Percentiles rank a stretch among this genome's conserved stretches.
These are phyloP conservation scores for Adelosebastes latens DNA, from an alignment of 2,797 vertebrate genomes.

Conservation along the genomic window DNA sequence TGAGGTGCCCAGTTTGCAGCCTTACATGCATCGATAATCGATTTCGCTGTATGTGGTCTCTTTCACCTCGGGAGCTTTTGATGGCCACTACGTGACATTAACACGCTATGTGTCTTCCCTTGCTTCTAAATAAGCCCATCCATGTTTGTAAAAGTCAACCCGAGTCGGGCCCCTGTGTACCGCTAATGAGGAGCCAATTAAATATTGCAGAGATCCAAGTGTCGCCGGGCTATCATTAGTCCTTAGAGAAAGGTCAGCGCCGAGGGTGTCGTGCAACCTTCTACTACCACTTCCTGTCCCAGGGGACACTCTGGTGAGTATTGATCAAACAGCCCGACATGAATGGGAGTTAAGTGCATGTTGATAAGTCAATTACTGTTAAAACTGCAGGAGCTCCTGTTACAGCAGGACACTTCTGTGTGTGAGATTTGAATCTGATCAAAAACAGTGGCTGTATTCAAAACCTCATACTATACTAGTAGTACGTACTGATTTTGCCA, in stretches of 20 bases:
- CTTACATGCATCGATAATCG: slow-evolving; percentile 22
- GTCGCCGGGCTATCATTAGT: slow-evolving; percentile 44
- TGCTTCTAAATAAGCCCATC: slow-evolving; percentile 24
- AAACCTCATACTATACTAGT: too few species aligned
- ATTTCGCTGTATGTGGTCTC: background rate
- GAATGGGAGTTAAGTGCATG: slow-evolving; percentile 16
- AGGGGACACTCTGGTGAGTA: slow-evolving; percentile 27
- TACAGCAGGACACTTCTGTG: background rate
- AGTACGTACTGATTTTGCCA: too few species aligned
- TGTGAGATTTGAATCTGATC: background rate
- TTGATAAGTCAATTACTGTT: slow-evolving; percentile 9
- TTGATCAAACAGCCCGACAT: slow-evolving; percentile 52
- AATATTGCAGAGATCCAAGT: slow-evolving; percentile 36
- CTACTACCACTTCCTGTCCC: slow-evolving; percentile 49
- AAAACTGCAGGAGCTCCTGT: background rate
- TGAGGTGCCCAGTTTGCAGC: background rate
- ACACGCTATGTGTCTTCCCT: slow-evolving; percentile 4
- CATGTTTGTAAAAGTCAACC: slow-evolving; percentile 39
- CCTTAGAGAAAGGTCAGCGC: slow-evolving; percentile 63
- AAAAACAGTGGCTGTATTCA: background rate
- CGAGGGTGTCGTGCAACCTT: slow-evolving; percentile 50
- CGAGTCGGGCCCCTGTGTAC: background rate
- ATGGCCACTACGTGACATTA: slow-evolving; percentile 36
- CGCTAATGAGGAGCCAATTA: slow-evolving; percentile 61
- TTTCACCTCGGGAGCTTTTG: slow-evolving; percentile 42